Percentiles rank a stretch among this genome's conserved stretches.
These are phyloP conservation scores for Masnerella sp. DNA, from an alignment of 2,888 invertebrate species.

Conservation along the genomic window DNA sequence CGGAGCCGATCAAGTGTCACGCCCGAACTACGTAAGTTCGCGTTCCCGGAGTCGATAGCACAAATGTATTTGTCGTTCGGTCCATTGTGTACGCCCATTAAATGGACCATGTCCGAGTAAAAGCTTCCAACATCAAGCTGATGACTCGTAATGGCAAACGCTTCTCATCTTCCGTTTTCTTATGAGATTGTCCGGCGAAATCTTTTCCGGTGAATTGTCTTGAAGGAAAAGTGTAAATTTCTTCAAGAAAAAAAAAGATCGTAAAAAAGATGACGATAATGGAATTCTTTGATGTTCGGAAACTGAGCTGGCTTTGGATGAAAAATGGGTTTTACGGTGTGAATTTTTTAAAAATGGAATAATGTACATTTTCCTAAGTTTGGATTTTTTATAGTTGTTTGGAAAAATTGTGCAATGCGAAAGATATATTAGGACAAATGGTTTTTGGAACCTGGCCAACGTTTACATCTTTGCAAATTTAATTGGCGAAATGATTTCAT, in stretches of 20 bases:
- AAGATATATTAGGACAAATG: background rate
- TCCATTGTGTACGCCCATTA: constrained; percentile 24
- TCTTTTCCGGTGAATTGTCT: too few species aligned
- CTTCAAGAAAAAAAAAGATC: too few species aligned
- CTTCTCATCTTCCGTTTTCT: background rate
- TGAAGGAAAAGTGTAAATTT: background rate
- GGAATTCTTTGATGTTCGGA: too few species aligned
- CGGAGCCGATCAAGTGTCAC: constrained; percentile 20
- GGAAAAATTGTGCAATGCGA: background rate
- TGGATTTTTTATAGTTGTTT: background rate
- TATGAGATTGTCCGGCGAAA: background rate
- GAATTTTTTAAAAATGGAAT: too few species aligned
- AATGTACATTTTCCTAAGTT: background rate
- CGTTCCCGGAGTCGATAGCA: constrained; percentile 17
- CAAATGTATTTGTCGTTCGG: constrained; percentile 28
- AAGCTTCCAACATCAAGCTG: constrained; percentile 17
- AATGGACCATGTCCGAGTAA: constrained; percentile 30
- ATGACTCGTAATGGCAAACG: background rate
- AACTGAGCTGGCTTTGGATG: too few species aligned
- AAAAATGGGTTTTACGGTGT: too few species aligned
- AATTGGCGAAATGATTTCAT: background rate
- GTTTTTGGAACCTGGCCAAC: background rate
- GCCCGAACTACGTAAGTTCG: constrained; percentile 9
- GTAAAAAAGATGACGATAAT: too few species aligned
- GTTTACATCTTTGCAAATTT: background rate